Conservation (phyloP, 2,888 invertebrate genomes). For the Callinectes sapidus region DNA sequence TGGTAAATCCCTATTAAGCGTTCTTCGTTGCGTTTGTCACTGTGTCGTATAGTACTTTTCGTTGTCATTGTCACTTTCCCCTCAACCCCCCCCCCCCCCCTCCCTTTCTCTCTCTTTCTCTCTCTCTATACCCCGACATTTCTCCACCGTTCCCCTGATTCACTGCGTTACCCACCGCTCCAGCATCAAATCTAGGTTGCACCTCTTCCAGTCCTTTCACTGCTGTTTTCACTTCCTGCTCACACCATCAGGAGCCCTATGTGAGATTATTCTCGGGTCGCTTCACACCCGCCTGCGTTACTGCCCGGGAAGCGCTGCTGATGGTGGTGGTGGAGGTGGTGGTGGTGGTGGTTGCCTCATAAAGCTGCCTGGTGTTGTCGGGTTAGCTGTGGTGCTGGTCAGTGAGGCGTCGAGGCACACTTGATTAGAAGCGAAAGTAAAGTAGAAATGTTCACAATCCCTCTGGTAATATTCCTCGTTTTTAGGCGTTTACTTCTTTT, state of each 20-base stretch:
- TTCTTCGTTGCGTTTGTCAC: background rate
- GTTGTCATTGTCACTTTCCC: background rate
- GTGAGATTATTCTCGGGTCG: conserved; percentile 17
- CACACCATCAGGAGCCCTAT: conserved; percentile 14
- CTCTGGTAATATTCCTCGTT: background rate
- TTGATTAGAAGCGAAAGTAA: background rate
- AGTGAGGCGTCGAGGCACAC: background rate
- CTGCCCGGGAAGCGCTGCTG: background rate
- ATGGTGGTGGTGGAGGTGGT: background rate
- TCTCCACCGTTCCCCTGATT: background rate
- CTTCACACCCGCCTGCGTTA: conserved; percentile 28
- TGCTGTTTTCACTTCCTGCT: conserved; percentile 44
- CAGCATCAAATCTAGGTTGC: conserved; percentile 44
- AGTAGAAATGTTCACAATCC: background rate
- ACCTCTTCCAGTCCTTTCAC: conserved; percentile 44
- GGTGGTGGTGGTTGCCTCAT: background rate
- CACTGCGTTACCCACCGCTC: background rate
- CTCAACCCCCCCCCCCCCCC: background rate
- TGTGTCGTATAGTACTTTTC: background rate
- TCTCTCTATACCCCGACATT: background rate
- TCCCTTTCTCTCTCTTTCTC: background rate
- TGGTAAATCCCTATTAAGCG: background rate
- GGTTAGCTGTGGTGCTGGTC: background rate
- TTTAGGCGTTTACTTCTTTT: background rate
- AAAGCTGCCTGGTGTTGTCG: background rate